Evolutionary conservation across 2,888 invertebrate species (phyloP).

Genomic region (Rutpela maculata): DNA sequence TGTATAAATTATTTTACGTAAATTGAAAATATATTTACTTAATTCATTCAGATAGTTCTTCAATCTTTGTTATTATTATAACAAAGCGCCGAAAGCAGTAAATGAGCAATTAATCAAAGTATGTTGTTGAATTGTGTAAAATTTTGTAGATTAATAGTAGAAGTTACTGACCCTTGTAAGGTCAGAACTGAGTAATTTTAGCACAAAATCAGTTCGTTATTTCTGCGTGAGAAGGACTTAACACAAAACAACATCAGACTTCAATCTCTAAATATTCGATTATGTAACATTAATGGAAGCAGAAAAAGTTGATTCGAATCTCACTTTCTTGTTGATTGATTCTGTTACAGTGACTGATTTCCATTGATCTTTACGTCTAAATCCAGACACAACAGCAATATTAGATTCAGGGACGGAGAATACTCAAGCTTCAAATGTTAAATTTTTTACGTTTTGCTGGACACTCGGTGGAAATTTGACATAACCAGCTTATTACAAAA

Average conservation of each 20-base stretch:
- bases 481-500: too few species aligned
- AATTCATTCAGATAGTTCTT: conserved; percentile 1
- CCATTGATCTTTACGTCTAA: too few species aligned
- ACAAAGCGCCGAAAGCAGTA: conserved; percentile 9
- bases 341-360: not conserved
- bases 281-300: not conserved
- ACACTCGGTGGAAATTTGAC: too few species aligned
- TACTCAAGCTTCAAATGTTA: not conserved
- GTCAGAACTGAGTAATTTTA: not conserved
- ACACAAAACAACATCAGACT: not conserved
- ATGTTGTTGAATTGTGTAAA: not conserved
- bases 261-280: not conserved
- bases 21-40: conserved; percentile 16
- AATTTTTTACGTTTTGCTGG: too few species aligned
- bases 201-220: not conserved
- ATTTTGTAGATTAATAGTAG: not conserved
- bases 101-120: conserved; percentile 17
- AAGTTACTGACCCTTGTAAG: conserved; percentile 3
- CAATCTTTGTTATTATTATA: conserved; percentile 1
- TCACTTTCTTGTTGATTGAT: not conserved
- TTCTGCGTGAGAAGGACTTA: not conserved
- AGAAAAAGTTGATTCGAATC: not conserved
- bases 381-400: too few species aligned
- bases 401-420: not conserved
- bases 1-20: not conserved